Base-by-base conservation (phyloP, 2,888 invertebrate species). In the Trissolcus japonicus region DNA sequence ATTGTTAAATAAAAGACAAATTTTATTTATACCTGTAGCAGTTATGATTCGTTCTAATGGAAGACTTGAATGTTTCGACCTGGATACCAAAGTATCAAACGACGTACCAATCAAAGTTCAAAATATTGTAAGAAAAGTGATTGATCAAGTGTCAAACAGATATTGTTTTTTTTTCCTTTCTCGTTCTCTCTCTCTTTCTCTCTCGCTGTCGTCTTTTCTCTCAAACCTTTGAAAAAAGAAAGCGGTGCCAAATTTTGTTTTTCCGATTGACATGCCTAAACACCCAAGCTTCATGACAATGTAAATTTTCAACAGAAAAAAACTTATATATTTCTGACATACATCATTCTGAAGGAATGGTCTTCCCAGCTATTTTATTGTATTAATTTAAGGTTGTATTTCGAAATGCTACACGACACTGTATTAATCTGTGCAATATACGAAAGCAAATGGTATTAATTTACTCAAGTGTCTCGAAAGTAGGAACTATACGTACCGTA, bases 111-210 rank as follows among this genome's bases (percentile, higher is more conserved):
- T 71, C 60, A 59, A 71, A 71, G 59, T 46, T 62, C 14, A 63
- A 62, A 41, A 29, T 71, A 63, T 57, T 63, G 51, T 63, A 57
- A 13, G 46, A 62, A 14, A 16, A 16, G 51, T 65, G 61, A 71
- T 71, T 16, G 60, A 81, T 82, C 80, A 80, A 82, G 68, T 82
- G 80, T 83, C 82, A 84, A 85, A 84, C 82, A 80, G 85, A 85
- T 25, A 19, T 19, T 19, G 19, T 1, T 29, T 7, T 29, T 29
- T 35, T 35, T 35, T 9, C 35, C 35, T 9, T 35, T 35, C 35
- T 9, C 35, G 35, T 35, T 35, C 35, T 35, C 35, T 35, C 35
- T 35, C 35, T 35, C 35, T 35, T 35, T 35, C 35, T 35, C 35
- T 35, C 35, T 35, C 35, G 11, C 35, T 35, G 35, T 35, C 7